Evolutionary conservation across 2,113 vertebrate genomes (phyloP).

Genomic region (Ursus arctos): DNA sequence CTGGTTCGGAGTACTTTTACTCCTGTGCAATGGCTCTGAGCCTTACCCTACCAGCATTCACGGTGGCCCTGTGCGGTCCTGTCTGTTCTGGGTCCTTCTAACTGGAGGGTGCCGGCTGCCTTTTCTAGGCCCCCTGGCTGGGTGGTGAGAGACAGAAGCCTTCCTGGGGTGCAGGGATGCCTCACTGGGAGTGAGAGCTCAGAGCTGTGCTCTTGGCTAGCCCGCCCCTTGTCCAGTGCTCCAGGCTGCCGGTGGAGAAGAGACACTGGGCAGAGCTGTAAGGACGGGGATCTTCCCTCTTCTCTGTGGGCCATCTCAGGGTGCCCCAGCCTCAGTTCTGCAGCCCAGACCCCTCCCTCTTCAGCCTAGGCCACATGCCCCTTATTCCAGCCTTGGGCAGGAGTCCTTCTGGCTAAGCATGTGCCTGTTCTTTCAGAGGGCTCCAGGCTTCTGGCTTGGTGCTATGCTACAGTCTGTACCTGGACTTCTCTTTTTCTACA

Average conservation of each 20-base stretch:
- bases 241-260: neutral
- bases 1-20: neutral
- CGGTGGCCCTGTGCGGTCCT: neutral
- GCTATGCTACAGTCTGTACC: neutral
- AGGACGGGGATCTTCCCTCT: neutral
- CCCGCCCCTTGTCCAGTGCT: neutral
- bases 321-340: neutral
- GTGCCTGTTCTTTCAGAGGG: neutral
- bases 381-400: neutral
- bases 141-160: neutral
- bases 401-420: neutral
- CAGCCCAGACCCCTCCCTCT: neutral
- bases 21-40: neutral
- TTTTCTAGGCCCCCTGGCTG: neutral
- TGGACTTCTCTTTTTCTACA: neutral
- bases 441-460: neutral
- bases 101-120: neutral
- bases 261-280: too few relatives aligned
- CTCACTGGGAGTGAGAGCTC: neutral
- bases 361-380: neutral
- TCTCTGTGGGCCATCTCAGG: neutral
- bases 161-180: neutral
- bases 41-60: too few relatives aligned
- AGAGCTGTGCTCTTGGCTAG: neutral
- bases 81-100: neutral